Evolutionary conservation across 2,888 invertebrate genomes (phyloP), one percentile per base, ranked within the genome.

Genomic region (Dascillus cervinus): DNA sequence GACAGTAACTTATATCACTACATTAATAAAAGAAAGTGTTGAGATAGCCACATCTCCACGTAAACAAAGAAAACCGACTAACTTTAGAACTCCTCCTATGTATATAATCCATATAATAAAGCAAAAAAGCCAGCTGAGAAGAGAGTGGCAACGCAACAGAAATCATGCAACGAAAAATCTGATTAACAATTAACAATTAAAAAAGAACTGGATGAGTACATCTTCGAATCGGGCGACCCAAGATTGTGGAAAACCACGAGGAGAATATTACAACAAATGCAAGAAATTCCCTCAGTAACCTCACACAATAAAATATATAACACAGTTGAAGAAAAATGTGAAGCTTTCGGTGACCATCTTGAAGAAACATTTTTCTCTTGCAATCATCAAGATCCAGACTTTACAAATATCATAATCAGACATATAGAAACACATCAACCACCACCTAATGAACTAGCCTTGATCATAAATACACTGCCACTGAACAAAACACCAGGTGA

Each of bases 191-290:
- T n/a, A n/a, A n/a, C n/a, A n/a, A 48, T 46, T 5, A 32, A 35
- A 11, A 30, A 11, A 11, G 3, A 28, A 21, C 10, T 13, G 20
- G 20, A 25, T 10, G n/a, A 22, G 21, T 12, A 11, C 6, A n/a
- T n/a, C 4, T 10, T 28, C 9, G 21, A 19, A n/a, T 22, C 3
- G 13, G 21, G 36, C 8, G 28, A 37, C n/a, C 3, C 11, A 20
- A 20, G 27, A 11, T 21, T 29, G 14, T 22, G 22, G 11, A 32
- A 17, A 32, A 15, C 23, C 21, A 17, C 32, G 13, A 25, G 20
- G 22, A 23, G 28, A n/a, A 35, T 28, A 3, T 29, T 25, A 32
- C 11, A 20, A 13, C 32, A 27, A 32, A 4, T 4, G 2, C n/a
- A 25, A 9, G 24, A 23, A 32, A 34, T 6, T 6, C 14, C 32